phyloP scores from a whole-genome alignment of 2,888 invertebrate genomes.

The Choreutis nemorana region DNA sequence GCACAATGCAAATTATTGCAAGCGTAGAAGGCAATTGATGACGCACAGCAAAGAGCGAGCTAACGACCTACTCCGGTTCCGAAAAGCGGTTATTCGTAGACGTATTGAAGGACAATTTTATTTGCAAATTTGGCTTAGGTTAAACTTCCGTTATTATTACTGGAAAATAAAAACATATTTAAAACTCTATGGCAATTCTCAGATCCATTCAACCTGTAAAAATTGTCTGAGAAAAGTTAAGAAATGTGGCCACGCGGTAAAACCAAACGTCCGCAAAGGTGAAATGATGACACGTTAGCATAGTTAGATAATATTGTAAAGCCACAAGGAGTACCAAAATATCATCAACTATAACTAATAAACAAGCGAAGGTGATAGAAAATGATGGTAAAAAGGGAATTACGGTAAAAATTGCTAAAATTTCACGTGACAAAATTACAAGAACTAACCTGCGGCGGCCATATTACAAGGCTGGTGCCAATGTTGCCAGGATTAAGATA shows the following conservation, averaged over 20 bases:
- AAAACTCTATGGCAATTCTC: too few relatives aligned
- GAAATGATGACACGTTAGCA: constrained; percentile 65
- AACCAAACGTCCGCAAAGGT: constrained; percentile 61
- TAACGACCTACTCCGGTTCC: constrained; percentile 53
- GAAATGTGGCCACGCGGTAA: constrained; percentile 67
- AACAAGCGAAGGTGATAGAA: constrained; percentile 19
- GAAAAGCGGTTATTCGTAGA: constrained; percentile 51
- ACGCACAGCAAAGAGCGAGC: constrained; percentile 54
- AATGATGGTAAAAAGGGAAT: constrained; percentile 18
- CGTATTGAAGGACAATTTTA: constrained; percentile 23
- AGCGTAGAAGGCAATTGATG: constrained; percentile 35
- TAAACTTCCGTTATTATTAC: constrained; percentile 11
- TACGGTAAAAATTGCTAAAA: constrained; percentile 18
- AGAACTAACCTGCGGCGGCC: constrained; percentile 77
- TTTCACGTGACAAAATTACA: constrained; percentile 61
- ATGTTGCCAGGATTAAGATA: too few relatives aligned
- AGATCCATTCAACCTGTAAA: too few relatives aligned
- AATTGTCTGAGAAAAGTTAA: constrained; percentile 21
- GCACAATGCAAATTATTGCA: constrained; percentile 14
- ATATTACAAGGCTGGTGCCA: constrained; percentile 69
- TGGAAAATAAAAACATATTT: too few relatives aligned
- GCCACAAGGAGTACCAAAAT: constrained; percentile 12
- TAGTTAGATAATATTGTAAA: constrained; percentile 39
- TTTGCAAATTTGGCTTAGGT: constrained; percentile 18
- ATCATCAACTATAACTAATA: constrained; percentile 17